Conservation (phyloP, 2,888 invertebrate genomes). For the Coelopa pilipes region DNA sequence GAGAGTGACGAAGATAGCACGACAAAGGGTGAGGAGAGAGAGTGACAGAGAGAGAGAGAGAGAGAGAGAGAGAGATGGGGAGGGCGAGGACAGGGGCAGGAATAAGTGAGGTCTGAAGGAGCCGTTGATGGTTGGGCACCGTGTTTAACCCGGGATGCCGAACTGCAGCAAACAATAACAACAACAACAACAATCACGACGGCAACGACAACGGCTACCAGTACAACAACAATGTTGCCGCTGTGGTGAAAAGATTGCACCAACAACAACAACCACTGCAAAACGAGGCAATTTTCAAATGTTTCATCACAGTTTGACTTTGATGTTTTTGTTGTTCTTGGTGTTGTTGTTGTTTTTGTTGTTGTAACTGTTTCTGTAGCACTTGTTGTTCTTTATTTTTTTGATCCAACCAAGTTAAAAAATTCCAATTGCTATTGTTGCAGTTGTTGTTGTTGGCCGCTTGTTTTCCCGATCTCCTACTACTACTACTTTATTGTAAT, state of each 20-base stretch:
- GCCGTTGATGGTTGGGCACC: no score
- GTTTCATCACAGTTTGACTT: slow-evolving; percentile 16
- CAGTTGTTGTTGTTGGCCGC: neutral
- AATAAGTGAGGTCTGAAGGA: neutral
- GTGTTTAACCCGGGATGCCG: no score
- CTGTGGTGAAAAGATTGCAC: no score
- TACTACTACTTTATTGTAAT: slow-evolving; percentile 10
- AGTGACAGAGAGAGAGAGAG: slow-evolving; percentile 1
- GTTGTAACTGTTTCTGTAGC: no score
- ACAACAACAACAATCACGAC: no score
- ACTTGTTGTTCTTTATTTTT: no score
- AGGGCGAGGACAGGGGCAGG: neutral
- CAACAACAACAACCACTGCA: slow-evolving; percentile 13
- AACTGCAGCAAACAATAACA: no score
- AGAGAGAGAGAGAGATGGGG: neutral
- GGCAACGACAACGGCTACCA: no score
- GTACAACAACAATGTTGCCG: no score
- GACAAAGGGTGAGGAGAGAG: neutral
- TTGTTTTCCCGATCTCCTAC: neutral
- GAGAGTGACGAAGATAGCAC: slow-evolving; percentile 6
- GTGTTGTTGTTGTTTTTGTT: no score
- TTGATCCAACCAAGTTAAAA: neutral
- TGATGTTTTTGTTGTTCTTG: no score
- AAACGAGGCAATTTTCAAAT: slow-evolving; percentile 25
- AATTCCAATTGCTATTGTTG: neutral